Conservation (phyloP, 2,888 invertebrate genomes). For the Seira musarum region DNA sequence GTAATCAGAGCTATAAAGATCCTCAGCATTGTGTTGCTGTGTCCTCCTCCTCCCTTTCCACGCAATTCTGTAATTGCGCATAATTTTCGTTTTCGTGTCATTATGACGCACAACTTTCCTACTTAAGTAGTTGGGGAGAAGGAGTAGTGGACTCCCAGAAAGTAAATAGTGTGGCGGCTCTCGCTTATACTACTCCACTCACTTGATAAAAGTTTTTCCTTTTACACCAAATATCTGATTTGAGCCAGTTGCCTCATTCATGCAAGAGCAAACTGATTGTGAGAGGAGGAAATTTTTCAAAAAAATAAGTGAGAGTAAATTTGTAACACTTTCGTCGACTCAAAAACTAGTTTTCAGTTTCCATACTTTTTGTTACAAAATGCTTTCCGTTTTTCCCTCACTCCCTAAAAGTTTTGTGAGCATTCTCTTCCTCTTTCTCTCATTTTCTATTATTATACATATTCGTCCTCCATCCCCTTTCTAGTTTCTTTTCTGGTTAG, state of each 20-base stretch:
- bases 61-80: slow-evolving; percentile 7
- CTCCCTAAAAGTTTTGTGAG: not conserved
- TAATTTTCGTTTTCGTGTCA: slow-evolving; percentile 1
- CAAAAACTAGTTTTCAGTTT: not conserved
- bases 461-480: not conserved
- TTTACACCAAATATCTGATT: not conserved
- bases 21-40: too few relatives aligned
- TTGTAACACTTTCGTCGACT: not conserved
- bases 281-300: not conserved
- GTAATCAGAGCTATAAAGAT: too few relatives aligned
- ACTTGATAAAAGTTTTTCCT: not conserved
- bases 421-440: slow-evolving; percentile 7
- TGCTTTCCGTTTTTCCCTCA: slow-evolving; percentile 22
- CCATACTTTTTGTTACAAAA: slow-evolving; percentile 21
- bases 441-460: not conserved
- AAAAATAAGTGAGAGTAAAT: slow-evolving; percentile 7
- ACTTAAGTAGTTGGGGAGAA: not conserved
- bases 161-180: not conserved
- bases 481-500: not conserved
- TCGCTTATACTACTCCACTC: not conserved
- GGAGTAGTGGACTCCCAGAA: not conserved
- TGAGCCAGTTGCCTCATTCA: not conserved
- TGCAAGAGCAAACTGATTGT: not conserved
- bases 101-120: not conserved
- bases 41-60: not conserved